phyloP scores from a whole-genome alignment of 2,797 vertebrate genomes.

The Percopsis omiscomaycus region DNA sequence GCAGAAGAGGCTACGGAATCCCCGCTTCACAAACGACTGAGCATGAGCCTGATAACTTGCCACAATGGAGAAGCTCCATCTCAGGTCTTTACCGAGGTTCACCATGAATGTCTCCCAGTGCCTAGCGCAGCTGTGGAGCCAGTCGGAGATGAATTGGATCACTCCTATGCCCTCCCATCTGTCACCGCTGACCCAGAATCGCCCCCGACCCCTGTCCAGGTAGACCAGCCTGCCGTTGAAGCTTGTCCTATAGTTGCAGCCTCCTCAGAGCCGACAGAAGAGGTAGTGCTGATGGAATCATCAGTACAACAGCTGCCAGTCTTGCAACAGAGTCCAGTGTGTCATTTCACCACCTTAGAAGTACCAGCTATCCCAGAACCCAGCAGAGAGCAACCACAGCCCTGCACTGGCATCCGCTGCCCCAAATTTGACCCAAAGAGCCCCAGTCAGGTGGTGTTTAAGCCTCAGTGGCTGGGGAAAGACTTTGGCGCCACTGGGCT shows the following conservation, averaged over 20 bases:
- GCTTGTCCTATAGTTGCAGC: neutral
- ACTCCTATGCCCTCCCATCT: slow-evolving; percentile 45
- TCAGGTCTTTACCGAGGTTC: slow-evolving; percentile 61
- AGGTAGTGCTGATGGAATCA: neutral
- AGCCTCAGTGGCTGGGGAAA: slow-evolving; percentile 81
- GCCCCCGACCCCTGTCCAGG: slow-evolving; percentile 11
- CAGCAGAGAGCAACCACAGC: slow-evolving; percentile 32
- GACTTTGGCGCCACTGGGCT: slow-evolving; percentile 72
- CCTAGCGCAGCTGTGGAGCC: slow-evolving; percentile 14
- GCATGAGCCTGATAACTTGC: slow-evolving; percentile 77
- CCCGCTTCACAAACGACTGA: slow-evolving; percentile 73
- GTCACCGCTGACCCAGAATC: slow-evolving; percentile 33
- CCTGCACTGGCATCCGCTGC: slow-evolving; percentile 52
- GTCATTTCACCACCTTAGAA: slow-evolving; percentile 8
- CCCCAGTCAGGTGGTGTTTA: slow-evolving; percentile 80
- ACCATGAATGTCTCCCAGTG: slow-evolving; percentile 32
- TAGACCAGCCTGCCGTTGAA: neutral
- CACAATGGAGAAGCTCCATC: slow-evolving; percentile 66
- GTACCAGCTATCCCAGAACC: neutral
- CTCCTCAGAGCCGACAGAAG: slow-evolving; percentile 21
- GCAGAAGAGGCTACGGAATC: slow-evolving; percentile 73
- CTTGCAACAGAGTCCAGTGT: neutral
- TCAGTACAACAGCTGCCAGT: slow-evolving; percentile 2
- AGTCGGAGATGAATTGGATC: slow-evolving; percentile 29
- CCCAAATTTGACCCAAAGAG: slow-evolving; percentile 74